Percentiles rank a stretch among this genome's conserved stretches.
phyloP scores from a whole-genome alignment of 2,797 vertebrate species.

The Tenualosa ilisha region DNA sequence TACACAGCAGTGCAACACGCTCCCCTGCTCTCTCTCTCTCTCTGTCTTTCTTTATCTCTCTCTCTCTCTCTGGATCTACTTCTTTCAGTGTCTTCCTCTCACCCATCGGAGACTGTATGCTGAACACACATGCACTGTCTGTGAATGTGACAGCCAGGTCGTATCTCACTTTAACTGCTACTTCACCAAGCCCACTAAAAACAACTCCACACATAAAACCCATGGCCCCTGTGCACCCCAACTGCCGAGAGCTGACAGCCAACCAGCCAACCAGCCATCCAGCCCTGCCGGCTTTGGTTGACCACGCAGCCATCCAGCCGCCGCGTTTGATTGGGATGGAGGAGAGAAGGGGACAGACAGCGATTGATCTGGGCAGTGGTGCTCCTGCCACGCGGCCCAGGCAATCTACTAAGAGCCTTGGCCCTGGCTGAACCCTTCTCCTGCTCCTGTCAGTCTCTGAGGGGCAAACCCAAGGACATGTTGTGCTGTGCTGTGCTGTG shows the following conservation, averaged over 20 bases:
- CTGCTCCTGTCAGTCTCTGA: neutral
- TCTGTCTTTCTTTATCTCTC: neutral
- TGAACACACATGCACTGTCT: neutral
- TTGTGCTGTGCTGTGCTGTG: too few species aligned
- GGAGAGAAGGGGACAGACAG: neutral
- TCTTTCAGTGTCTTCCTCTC: neutral
- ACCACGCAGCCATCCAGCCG: neutral
- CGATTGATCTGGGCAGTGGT: neutral
- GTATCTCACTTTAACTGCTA: neutral
- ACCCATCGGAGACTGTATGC: neutral
- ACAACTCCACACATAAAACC: neutral
- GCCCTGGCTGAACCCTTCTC: neutral
- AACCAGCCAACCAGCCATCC: neutral
- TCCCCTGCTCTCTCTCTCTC: neutral
- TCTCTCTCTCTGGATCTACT: neutral
- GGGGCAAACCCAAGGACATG: neutral
- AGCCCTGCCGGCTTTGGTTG: too few species aligned
- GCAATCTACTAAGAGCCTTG: constrained; percentile 29
- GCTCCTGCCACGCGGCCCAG: neutral
- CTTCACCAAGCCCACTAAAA: neutral
- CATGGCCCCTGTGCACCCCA: neutral
- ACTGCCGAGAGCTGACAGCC: neutral
- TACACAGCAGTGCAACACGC: neutral
- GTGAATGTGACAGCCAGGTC: neutral
- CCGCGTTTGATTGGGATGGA: neutral